phyloP scores from a whole-genome alignment of 2,888 invertebrate genomes.

The Hyppa rectilinea region DNA sequence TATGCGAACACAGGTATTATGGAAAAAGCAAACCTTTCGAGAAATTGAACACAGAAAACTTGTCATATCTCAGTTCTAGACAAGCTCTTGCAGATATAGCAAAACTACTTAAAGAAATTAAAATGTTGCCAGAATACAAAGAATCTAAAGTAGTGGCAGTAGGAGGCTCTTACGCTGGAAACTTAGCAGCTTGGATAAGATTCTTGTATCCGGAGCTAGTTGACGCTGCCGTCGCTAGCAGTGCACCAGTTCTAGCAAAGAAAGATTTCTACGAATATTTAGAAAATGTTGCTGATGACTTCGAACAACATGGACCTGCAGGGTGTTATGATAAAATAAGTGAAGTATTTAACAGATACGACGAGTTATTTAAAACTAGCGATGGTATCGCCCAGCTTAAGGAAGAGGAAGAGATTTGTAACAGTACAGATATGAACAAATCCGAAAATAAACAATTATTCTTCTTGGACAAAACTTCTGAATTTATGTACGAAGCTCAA shows the following conservation, averaged over 20 bases:
- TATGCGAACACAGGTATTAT: constrained; percentile 85
- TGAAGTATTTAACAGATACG: constrained; percentile 76
- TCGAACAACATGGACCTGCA: constrained; percentile 78
- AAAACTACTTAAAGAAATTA: constrained; percentile 73
- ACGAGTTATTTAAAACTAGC: constrained; percentile 73
- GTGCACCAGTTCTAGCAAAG: constrained; percentile 85
- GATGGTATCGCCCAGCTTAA: constrained; percentile 78
- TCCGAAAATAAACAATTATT: constrained; percentile 81
- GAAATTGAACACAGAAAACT: constrained; percentile 73
- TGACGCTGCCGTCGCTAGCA: constrained; percentile 84
- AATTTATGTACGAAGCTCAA: constrained; percentile 79
- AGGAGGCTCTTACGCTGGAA: constrained; percentile 86
- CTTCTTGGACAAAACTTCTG: constrained; percentile 74
- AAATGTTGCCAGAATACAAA: constrained; percentile 69
- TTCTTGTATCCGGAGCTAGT: constrained; percentile 82
- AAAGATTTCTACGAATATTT: constrained; percentile 84
- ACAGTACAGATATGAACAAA: constrained; percentile 76
- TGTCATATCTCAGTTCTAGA: constrained; percentile 79
- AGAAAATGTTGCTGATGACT: constrained; percentile 82
- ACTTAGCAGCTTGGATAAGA: constrained; percentile 86
- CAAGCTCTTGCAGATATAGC: constrained; percentile 85
- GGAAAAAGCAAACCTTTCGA: constrained; percentile 82
- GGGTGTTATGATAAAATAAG: constrained; percentile 76
- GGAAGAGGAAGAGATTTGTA: constrained; percentile 81
- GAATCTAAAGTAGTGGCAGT: constrained; percentile 82